Conservation (phyloP, 2,888 invertebrate species). For the Andrena bucephala region DNA sequence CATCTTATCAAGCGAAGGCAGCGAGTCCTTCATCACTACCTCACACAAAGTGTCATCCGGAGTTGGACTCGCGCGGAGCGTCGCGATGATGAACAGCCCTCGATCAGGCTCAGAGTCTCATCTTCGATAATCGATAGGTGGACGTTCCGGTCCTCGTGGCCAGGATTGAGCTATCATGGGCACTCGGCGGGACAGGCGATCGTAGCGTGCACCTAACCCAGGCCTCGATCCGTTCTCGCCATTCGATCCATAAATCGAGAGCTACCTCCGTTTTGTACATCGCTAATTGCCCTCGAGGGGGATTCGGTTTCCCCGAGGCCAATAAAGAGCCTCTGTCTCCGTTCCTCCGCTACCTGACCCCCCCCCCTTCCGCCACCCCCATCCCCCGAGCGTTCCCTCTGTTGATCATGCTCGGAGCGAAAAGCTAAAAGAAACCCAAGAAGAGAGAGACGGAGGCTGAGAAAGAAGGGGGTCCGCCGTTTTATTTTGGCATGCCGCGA, state of each 20-base stretch:
- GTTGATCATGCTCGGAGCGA: slow-evolving; percentile 48
- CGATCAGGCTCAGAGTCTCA: slow-evolving; percentile 22
- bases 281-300: slow-evolving; percentile 73
- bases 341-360: slow-evolving; percentile 43
- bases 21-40: slow-evolving; percentile 20
- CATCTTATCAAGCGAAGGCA: slow-evolving; percentile 16
- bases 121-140: slow-evolving; percentile 55
- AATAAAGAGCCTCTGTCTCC: slow-evolving; percentile 66
- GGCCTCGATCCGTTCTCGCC: slow-evolving; percentile 63
- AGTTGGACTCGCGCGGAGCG: slow-evolving; percentile 15
- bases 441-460: slow-evolving; percentile 33
- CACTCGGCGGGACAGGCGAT: slow-evolving; percentile 59
- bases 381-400: slow-evolving; percentile 13
- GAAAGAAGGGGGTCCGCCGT: slow-evolving; percentile 51
- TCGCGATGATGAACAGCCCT: slow-evolving; percentile 34
- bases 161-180: slow-evolving; percentile 69
- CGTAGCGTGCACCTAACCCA: slow-evolving; percentile 29
- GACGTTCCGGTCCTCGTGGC: slow-evolving; percentile 40
- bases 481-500: slow-evolving; percentile 77
- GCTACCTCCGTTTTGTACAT: slow-evolving; percentile 72
- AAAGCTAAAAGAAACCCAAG: slow-evolving; percentile 56
- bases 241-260: slow-evolving; percentile 72
- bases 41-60: slow-evolving; percentile 17
- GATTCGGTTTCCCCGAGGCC: slow-evolving; percentile 70
- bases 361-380: slow-evolving; percentile 14